These are phyloP conservation scores for Cantharis rufa DNA, from an alignment of 2,888 invertebrate genomes.

Conservation along the genomic window DNA sequence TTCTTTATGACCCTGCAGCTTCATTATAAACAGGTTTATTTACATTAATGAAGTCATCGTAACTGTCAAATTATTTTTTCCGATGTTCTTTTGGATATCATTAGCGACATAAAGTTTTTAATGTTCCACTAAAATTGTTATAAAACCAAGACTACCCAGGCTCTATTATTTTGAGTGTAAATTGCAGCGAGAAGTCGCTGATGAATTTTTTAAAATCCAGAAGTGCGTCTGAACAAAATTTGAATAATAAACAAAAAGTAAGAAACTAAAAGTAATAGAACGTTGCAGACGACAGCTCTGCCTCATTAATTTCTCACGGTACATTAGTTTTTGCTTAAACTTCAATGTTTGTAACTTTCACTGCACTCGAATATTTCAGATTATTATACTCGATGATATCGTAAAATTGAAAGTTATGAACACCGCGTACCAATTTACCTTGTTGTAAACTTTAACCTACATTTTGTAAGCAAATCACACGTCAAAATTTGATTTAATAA, in stretches of 20 bases:
- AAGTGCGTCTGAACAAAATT: background rate
- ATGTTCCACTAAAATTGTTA: slow-evolving; percentile 12
- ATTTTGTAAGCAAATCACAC: background rate
- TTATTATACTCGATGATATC: background rate
- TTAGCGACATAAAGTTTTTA: slow-evolving; percentile 16
- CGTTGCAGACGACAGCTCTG: slow-evolving; percentile 20
- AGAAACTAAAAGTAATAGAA: slow-evolving; percentile 11
- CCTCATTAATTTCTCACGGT: slow-evolving; percentile 27
- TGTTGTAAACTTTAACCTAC: background rate
- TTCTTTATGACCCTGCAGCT: slow-evolving; percentile 15
- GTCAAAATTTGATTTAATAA: background rate
- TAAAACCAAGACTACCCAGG: background rate
- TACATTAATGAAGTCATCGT: slow-evolving; percentile 29
- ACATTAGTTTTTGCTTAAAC: slow-evolving; percentile 23
- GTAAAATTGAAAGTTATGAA: slow-evolving; percentile 3
- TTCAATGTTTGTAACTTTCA: slow-evolving; percentile 12
- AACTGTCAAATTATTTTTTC: slow-evolving; percentile 24
- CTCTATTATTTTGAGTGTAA: background rate
- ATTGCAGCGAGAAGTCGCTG: background rate
- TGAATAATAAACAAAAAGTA: background rate
- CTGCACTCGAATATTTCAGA: background rate
- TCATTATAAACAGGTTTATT: slow-evolving; percentile 27
- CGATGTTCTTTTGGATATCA: slow-evolving; percentile 4
- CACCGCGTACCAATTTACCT: background rate
- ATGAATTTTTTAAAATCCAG: background rate